Conservation (phyloP, 2,888 invertebrate species). For the Lasiommata megera region DNA sequence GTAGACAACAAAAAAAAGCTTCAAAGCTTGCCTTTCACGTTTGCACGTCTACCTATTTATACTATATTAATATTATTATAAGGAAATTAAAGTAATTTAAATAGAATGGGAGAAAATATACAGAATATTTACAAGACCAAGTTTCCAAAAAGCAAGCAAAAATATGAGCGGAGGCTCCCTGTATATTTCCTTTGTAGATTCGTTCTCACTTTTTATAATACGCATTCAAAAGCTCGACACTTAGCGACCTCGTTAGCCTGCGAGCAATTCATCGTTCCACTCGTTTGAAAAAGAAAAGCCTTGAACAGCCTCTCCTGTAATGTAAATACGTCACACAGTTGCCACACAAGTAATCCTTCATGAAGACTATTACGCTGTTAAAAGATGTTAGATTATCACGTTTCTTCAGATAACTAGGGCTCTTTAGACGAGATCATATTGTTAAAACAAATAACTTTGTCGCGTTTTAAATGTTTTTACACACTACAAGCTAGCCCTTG, state of each 20-base stretch:
- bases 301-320: not conserved
- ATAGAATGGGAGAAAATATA: too few species aligned
- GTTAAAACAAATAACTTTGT: too few species aligned
- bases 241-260: constrained; percentile 14
- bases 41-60: too few species aligned
- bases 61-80: too few species aligned
- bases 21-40: too few species aligned
- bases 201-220: not conserved
- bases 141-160: not conserved
- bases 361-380: not conserved
- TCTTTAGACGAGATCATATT: too few species aligned
- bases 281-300: constrained; percentile 7
- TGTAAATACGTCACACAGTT: not conserved
- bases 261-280: constrained; percentile 1
- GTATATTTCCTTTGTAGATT: not conserved
- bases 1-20: too few species aligned
- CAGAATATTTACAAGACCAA: not conserved
- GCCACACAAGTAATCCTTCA: not conserved
- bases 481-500: too few species aligned
- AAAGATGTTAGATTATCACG: not conserved
- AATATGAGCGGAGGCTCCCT: not conserved
- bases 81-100: too few species aligned
- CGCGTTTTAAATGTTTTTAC: too few species aligned
- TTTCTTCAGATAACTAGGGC: not conserved
- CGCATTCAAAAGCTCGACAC: constrained; percentile 2